Conservation (phyloP, 2,888 invertebrate species). For the Erannis defoliaria region DNA sequence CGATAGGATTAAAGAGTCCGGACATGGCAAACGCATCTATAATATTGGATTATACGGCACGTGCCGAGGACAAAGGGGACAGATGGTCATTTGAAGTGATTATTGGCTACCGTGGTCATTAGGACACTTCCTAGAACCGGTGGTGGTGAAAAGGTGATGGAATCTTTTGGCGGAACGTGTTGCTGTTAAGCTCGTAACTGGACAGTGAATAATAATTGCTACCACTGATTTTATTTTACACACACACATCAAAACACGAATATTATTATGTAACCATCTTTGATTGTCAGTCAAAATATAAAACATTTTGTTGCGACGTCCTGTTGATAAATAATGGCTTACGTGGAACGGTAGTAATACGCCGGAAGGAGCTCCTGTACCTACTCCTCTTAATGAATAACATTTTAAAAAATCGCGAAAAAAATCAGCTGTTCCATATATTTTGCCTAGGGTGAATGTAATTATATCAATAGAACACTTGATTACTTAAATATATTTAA, state of each 20-base stretch:
- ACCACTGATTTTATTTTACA: no score
- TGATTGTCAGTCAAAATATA: neutral
- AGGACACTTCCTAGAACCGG: constrained; percentile 51
- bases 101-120: constrained; percentile 29
- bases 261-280: neutral
- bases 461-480: no score
- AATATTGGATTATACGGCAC: constrained; percentile 71
- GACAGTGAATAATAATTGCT: constrained; percentile 8
- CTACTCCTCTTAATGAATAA: no score
- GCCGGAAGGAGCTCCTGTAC: no score
- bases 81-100: constrained; percentile 49
- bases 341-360: no score
- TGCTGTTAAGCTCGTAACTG: constrained; percentile 13
- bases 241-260: neutral
- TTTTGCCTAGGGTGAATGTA: no score
- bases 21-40: constrained; percentile 75
- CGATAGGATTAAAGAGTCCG: constrained; percentile 70
- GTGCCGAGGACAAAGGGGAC: constrained; percentile 49
- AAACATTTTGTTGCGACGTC: no score
- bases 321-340: no score
- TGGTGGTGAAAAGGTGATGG: constrained; percentile 22
- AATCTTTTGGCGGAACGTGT: constrained; percentile 21
- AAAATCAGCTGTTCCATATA: no score
- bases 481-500: no score
- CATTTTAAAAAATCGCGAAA: no score